Conservation (phyloP, 2,888 invertebrate species). For the Candidula unifasciata region DNA sequence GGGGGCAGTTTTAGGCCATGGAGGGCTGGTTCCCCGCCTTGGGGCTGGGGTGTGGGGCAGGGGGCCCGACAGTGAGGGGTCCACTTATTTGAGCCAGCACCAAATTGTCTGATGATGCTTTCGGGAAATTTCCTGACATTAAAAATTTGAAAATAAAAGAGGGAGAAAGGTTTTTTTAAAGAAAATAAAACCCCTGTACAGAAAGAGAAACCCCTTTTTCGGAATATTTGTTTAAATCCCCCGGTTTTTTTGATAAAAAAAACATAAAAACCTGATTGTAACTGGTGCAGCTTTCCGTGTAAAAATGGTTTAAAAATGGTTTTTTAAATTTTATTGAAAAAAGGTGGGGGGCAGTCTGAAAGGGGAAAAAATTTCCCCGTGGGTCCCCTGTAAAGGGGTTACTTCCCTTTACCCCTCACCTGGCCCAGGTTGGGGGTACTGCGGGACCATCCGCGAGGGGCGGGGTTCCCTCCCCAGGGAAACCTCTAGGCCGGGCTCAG, state of each 20-base stretch:
- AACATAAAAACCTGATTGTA: neutral
- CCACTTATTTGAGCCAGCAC: constrained; percentile 7
- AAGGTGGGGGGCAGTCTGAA: neutral
- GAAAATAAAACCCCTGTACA: neutral
- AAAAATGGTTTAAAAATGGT: no score
- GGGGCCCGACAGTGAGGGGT: constrained; percentile 70
- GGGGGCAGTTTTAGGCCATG: constrained; percentile 76
- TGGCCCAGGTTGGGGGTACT: constrained; percentile 4
- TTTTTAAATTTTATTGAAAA: neutral
- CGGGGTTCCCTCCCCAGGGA: no score
- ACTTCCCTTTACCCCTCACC: constrained; percentile 38
- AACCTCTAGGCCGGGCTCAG: no score
- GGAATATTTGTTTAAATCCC: neutral
- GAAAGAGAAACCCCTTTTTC: neutral
- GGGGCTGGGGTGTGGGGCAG: constrained; percentile 70
- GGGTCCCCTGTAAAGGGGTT: constrained; percentile 38
- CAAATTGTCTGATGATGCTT: constrained; percentile 2
- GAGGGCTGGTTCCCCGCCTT: constrained; percentile 74
- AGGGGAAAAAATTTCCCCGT: neutral
- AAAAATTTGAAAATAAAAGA: neutral
- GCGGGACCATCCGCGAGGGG: neutral
- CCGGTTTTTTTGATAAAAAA: neutral
- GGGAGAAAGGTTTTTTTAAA: neutral
- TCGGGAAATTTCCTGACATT: neutral
- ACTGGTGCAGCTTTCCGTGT: neutral